Conservation (phyloP, 2,113 vertebrate species). For the Mirounga angustirostris region DNA sequence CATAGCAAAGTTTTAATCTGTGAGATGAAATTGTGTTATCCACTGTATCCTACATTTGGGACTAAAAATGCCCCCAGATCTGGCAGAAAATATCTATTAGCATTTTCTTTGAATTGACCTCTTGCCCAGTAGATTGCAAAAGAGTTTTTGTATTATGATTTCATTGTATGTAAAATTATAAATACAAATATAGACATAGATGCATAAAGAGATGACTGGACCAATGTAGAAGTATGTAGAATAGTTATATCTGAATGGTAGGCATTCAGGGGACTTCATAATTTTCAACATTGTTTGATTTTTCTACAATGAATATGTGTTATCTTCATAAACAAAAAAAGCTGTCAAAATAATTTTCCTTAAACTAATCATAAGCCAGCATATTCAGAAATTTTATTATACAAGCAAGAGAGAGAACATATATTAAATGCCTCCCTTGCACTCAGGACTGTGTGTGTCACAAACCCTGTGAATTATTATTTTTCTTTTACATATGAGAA, state of each 20-base stretch:
- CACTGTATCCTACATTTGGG: not conserved
- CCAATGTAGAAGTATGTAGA: not conserved
- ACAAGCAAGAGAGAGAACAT: constrained; percentile 29
- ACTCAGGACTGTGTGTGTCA: not conserved
- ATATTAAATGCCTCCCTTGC: constrained; percentile 18
- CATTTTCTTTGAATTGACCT: constrained; percentile 47
- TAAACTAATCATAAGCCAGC: constrained; percentile 24
- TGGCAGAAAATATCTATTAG: not conserved
- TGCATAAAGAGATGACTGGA: not conserved
- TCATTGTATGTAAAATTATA: constrained; percentile 34
- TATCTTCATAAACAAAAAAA: constrained; percentile 52
- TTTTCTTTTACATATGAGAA: constrained; percentile 51
- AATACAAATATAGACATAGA: not conserved
- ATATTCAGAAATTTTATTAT: constrained; percentile 27
- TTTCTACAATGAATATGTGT: constrained; percentile 27
- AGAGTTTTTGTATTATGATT: not conserved
- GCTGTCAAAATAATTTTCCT: not conserved
- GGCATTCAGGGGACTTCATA: not conserved
- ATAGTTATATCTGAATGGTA: not conserved
- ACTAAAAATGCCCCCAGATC: not conserved
- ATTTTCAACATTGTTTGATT: constrained; percentile 33
- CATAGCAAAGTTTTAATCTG: not conserved
- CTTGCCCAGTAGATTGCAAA: not conserved
- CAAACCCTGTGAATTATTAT: not conserved
- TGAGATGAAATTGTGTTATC: not conserved